Evolutionary conservation across 2,113 vertebrate genomes (phyloP).

Genomic region (Ardeotis arabs): DNA sequence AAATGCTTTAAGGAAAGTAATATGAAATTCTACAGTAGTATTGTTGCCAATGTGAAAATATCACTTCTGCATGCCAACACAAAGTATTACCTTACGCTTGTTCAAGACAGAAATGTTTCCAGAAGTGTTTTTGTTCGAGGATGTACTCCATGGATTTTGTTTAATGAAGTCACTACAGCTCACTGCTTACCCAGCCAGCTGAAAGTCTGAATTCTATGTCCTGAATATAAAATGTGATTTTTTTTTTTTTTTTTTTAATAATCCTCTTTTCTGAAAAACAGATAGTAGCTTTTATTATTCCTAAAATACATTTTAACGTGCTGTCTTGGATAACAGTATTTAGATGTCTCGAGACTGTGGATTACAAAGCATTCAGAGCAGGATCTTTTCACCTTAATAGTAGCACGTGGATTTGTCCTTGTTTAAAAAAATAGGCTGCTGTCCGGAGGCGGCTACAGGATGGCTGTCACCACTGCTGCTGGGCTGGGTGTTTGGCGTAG

Average conservation of each 20-base stretch:
- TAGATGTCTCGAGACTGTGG: not conserved
- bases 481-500: not conserved
- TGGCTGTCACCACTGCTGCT: not conserved
- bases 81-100: not conserved
- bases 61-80: not conserved
- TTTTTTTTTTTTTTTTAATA: not conserved
- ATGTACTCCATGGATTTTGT: not conserved
- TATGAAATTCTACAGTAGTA: not conserved
- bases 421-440: not conserved
- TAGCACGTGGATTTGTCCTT: not conserved
- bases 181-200: not conserved
- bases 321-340: not conserved
- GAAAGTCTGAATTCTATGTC: not conserved
- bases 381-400: not conserved
- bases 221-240: not conserved
- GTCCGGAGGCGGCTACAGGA: not conserved
- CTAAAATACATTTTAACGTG: not conserved
- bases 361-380: not conserved
- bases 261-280: not conserved
- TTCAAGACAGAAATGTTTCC: not conserved
- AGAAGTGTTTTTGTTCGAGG: not conserved
- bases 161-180: not conserved
- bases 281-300: not conserved
- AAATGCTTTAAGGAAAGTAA: not conserved
- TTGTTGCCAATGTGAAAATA: not conserved